Conservation (phyloP, 2,113 vertebrate species). For the Solenodon paradoxus region DNA sequence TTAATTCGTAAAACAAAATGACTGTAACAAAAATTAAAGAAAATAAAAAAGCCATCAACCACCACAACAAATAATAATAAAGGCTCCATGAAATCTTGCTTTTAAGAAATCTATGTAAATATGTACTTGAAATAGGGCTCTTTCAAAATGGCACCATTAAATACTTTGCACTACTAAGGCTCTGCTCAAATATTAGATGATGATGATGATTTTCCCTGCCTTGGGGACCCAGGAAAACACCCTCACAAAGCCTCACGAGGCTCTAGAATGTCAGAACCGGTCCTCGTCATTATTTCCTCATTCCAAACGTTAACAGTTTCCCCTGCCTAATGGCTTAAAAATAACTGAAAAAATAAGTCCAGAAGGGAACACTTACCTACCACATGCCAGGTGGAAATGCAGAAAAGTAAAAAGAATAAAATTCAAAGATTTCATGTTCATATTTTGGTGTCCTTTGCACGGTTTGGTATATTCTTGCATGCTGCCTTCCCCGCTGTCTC, state of each 20-base stretch:
- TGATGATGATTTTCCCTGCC: no score
- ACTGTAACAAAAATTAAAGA: no score
- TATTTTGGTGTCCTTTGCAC: not conserved
- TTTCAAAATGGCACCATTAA: not conserved
- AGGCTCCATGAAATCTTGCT: not conserved
- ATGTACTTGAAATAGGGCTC: not conserved
- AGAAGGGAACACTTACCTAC: not conserved
- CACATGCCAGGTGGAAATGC: not conserved
- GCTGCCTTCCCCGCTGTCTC: not conserved
- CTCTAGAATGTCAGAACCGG: constrained; percentile 16
- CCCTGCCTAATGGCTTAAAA: no score
- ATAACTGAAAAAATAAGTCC: no score
- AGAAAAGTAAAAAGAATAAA: not conserved
- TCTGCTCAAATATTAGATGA: not conserved
- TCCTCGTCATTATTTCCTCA: not conserved
- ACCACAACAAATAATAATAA: no score
- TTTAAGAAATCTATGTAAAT: not conserved
- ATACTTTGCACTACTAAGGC: not conserved
- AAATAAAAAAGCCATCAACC: no score
- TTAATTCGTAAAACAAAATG: no score
- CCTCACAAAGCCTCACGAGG: not conserved
- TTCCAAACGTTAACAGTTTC: constrained; percentile 14
- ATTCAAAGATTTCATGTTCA: not conserved
- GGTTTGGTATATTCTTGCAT: not conserved
- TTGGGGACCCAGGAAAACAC: not conserved